Percentiles rank a stretch among this genome's conserved stretches.
phyloP scores from a whole-genome alignment of 1,140 invertebrate species.

The Zelostemma sp. region DNA sequence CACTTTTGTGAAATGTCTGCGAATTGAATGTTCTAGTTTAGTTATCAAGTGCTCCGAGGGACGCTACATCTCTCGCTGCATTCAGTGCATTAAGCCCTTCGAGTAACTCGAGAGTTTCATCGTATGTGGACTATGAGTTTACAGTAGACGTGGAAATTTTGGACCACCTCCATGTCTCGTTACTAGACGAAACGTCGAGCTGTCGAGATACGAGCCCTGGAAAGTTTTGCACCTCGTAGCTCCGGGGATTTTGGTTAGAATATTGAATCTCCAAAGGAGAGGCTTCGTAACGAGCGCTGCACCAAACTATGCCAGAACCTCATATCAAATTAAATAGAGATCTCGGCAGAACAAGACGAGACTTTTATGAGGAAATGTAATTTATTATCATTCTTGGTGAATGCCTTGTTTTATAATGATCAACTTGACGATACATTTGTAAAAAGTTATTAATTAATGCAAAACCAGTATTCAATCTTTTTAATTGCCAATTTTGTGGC shows the following conservation, averaged over 20 bases:
- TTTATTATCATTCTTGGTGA: too few relatives aligned
- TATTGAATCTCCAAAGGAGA: slow-evolving; percentile 68
- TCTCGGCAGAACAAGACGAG: slow-evolving; percentile 21
- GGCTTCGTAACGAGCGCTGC: slow-evolving; percentile 65
- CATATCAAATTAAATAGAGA: slow-evolving; percentile 42
- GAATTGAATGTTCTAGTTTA: not conserved
- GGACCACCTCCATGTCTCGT: slow-evolving; percentile 48
- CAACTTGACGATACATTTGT: too few relatives aligned
- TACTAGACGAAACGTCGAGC: slow-evolving; percentile 50
- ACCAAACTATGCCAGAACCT: slow-evolving; percentile 28
- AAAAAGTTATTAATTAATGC: too few relatives aligned
- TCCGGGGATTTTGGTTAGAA: slow-evolving; percentile 70
- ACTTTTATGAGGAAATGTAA: too few relatives aligned
- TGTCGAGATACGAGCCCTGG: slow-evolving; percentile 47
- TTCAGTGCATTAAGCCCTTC: slow-evolving; percentile 60
- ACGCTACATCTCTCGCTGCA: slow-evolving; percentile 34
- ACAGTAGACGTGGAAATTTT: slow-evolving; percentile 58
- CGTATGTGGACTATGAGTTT: slow-evolving; percentile 63
- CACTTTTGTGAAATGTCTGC: too few relatives aligned
- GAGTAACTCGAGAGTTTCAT: slow-evolving; percentile 56
- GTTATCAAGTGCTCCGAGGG: slow-evolving; percentile 16
- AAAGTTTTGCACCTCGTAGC: slow-evolving; percentile 66
- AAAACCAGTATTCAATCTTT: too few relatives aligned
- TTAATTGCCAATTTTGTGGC: too few relatives aligned
- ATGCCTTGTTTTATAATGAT: too few relatives aligned